These are phyloP conservation scores for Sipha maydis DNA, from an alignment of 2,888 invertebrate genomes.

Conservation along the genomic window DNA sequence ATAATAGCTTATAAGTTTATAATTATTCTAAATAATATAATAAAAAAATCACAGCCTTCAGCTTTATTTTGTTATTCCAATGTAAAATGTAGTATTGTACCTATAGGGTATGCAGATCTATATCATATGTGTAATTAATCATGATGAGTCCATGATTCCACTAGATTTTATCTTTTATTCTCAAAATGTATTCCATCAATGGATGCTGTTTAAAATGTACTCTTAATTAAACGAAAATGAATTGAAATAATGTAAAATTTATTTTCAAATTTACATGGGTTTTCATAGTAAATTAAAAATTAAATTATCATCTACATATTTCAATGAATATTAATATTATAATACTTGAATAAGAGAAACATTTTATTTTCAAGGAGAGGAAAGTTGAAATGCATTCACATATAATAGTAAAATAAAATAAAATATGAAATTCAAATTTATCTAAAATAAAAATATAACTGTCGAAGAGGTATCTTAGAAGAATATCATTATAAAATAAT, in stretches of 20 bases:
- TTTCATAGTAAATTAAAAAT: neutral
- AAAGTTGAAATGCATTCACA: neutral
- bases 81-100: no score
- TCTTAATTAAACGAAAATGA: neutral
- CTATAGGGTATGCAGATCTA: no score
- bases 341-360: neutral
- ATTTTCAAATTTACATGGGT: no score
- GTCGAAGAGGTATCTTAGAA: neutral
- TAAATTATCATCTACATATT: neutral
- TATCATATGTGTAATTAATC: no score
- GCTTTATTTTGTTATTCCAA: neutral
- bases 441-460: constrained; percentile 47
- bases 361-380: constrained; percentile 20
- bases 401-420: constrained; percentile 22
- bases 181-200: no score
- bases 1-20: neutral
- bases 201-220: no score
- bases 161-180: no score
- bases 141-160: no score
- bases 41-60: no score
- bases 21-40: neutral
- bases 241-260: neutral
- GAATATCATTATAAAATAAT: constrained; percentile 22
- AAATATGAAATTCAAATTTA: constrained; percentile 28
- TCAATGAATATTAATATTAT: constrained; percentile 23